These are phyloP conservation scores for Propithecus coquereli DNA, from an alignment of 2,113 vertebrate species.

Conservation along the genomic window DNA sequence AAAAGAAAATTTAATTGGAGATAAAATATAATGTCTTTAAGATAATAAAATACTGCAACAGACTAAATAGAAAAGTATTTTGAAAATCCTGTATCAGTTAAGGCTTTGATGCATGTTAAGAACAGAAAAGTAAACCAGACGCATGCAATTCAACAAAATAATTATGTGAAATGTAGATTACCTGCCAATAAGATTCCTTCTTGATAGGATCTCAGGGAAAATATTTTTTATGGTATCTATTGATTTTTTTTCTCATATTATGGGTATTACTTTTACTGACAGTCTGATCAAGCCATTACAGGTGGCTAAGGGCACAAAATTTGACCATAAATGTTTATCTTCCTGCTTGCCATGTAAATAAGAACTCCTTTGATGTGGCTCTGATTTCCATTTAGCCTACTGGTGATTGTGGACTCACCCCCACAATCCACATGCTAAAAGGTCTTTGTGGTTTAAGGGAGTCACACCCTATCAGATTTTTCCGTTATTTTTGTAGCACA, in stretches of 20 bases:
- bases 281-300: not conserved
- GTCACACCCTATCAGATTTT: not conserved
- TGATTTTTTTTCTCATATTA: not conserved
- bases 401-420: not conserved
- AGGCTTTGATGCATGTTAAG: not conserved
- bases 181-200: not conserved
- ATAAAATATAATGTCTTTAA: not conserved
- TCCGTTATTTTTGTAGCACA: not conserved
- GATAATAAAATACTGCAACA: not conserved
- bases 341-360: not conserved
- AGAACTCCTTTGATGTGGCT: not conserved
- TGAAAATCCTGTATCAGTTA: not conserved
- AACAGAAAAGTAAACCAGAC: not conserved
- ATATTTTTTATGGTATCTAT: not conserved
- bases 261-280: not conserved
- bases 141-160: not conserved
- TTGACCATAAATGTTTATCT: not conserved
- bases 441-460: not conserved
- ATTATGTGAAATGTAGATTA: not conserved
- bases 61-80: not conserved
- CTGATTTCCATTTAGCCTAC: not conserved
- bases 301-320: not conserved
- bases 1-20: conserved; percentile 34
- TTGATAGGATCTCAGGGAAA: not conserved
- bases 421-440: not conserved